Conservation (phyloP, 2,113 vertebrate genomes). For the Rostratula benghalensis region DNA sequence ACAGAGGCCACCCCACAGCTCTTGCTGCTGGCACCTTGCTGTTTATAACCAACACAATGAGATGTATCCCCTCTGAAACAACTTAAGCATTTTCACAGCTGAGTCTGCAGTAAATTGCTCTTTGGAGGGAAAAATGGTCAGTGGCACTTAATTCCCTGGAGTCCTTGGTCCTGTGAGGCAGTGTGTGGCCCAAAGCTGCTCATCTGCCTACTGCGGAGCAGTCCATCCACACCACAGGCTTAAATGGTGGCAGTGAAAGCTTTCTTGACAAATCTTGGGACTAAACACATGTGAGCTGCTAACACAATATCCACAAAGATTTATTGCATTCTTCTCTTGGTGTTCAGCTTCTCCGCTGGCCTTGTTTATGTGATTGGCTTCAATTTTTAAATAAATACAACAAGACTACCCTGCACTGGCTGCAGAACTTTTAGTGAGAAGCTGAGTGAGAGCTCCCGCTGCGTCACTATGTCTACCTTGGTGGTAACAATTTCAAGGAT, state of each 20-base stretch:
- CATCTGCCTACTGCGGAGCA: fast-evolving
- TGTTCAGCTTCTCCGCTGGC: not conserved
- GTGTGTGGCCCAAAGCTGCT: fast-evolving
- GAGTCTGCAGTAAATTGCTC: not conserved
- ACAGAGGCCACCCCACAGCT: not conserved
- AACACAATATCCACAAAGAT: not conserved
- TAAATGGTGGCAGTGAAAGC: fast-evolving
- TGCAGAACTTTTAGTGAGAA: not conserved
- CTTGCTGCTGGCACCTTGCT: fast-evolving
- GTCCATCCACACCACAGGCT: not conserved
- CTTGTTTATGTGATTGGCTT: not conserved
- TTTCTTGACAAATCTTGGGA: not conserved
- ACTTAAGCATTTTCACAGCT: not conserved
- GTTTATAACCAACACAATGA: fast-evolving
- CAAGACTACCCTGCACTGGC: not conserved
- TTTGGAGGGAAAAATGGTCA: not conserved
- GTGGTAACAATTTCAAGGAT: not conserved
- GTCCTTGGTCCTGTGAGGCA: not conserved
- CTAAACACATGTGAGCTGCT: not conserved
- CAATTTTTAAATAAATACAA: not conserved
- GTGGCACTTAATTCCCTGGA: not conserved
- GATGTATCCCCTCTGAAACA: not conserved
- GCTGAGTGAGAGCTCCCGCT: not conserved
- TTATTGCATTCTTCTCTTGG: not conserved
- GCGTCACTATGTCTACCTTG: not conserved